Base-by-base conservation (phyloP, 2,797 vertebrate genomes). In the Adrianichthys oophorus region DNA sequence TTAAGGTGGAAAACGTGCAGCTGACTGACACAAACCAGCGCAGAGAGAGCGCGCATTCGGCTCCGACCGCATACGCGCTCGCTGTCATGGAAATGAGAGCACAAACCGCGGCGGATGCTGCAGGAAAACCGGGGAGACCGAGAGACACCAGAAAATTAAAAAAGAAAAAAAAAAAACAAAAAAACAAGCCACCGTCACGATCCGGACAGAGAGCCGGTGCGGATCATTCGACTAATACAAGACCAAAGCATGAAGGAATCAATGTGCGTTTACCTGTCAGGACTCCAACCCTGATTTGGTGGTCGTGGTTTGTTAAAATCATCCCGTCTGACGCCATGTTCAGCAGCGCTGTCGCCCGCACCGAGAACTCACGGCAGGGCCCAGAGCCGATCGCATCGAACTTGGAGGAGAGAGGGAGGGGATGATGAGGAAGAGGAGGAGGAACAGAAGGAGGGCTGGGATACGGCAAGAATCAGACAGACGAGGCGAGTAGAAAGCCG, bases 261-360 rank as follows among this genome's bases (percentile, higher is more conserved):
- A 41, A 65, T 43, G 42, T 48, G 68, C 59, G 10, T 68, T 93
- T 95, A 98, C 96, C 96, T 95, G 96, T 98, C 85, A 97, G 78
- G 84, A 98, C 94, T 85, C 95, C 95, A 80, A 97, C 95, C 58
- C 95, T 95, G 88, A 98, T 96, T 90, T 98, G 96, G 92, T 97
- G 95, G 87, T 96, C 95, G 94, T 98, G 95, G 94, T 97, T 98
- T 66, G 95, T 97, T 90, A 98, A 93, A 91, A 98, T 94, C 94
- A 96, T 95, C 89, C 96, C 95, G 94, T 97, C 96, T 85, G 95
- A 91, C 94, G 96, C 95, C 96, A 97, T 97, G 93, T 95, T 96
- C 89, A 91, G 89, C 90, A 92, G 91, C 90, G 92, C 93, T 92
- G 90, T 91, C 91, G 86, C 86, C 89, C 88, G 90, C 90, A 90